phyloP scores from a whole-genome alignment of 2,888 invertebrate genomes.

The Alitta virens region DNA sequence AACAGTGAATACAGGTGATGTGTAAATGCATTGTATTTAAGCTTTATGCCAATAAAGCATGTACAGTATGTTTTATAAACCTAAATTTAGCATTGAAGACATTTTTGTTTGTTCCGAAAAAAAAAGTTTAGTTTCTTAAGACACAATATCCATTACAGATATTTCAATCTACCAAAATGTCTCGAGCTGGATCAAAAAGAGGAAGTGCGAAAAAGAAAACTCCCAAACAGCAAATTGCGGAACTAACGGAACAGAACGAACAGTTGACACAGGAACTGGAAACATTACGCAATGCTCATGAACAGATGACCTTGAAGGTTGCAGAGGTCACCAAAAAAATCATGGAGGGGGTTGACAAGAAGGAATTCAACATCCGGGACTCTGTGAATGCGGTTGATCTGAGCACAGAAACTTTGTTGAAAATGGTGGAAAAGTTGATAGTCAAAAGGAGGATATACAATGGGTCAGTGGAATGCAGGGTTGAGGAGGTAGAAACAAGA shows the following conservation, averaged over 20 bases:
- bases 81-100: too few species aligned
- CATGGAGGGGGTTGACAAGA: slow-evolving; percentile 16
- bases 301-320: slow-evolving; percentile 12
- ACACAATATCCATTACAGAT: too few species aligned
- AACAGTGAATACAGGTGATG: too few species aligned
- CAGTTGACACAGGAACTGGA: slow-evolving; percentile 17
- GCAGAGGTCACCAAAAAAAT: slow-evolving; percentile 3
- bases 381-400: slow-evolving; percentile 6
- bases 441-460: slow-evolving; percentile 23
- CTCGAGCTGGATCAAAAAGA: slow-evolving; percentile 8
- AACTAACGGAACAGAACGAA: slow-evolving; percentile 23
- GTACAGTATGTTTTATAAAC: too few species aligned
- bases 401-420: neutral
- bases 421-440: slow-evolving; percentile 17
- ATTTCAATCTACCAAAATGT: slow-evolving; percentile 9
- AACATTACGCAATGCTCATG: slow-evolving; percentile 10
- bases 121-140: too few species aligned
- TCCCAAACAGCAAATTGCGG: slow-evolving; percentile 19
- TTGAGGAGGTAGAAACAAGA: slow-evolving; percentile 52
- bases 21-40: too few species aligned
- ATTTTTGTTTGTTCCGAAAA: too few species aligned
- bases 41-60: too few species aligned
- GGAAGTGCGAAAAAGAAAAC: slow-evolving; percentile 12
- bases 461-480: slow-evolving; percentile 35
- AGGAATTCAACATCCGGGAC: slow-evolving; percentile 12